phyloP scores from a whole-genome alignment of 2,113 vertebrate genomes.

The human region DNA sequence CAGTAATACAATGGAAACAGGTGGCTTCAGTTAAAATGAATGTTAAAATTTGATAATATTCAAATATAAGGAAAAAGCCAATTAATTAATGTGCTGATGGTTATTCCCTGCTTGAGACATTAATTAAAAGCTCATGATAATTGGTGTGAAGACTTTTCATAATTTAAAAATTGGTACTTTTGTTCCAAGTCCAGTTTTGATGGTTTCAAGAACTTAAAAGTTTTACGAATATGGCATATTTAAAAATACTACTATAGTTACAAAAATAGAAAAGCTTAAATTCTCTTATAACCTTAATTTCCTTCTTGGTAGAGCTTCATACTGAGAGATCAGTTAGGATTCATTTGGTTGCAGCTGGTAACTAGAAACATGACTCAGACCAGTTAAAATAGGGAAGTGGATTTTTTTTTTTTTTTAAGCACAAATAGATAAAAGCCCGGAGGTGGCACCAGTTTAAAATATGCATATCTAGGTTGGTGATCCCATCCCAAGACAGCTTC shows the following conservation, averaged over 20 bases:
- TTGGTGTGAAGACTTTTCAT: conserved; percentile 5
- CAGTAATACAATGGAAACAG: background rate
- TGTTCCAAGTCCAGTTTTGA: conserved; percentile 4
- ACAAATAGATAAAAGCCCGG: background rate
- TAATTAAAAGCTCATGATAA: conserved; percentile 30
- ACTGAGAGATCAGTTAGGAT: background rate
- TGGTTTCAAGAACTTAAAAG: background rate
- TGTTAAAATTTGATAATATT: conserved; percentile 26
- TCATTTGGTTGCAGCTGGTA: background rate
- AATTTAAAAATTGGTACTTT: conserved; percentile 17
- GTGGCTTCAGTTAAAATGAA: background rate
- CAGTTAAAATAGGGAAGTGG: background rate
- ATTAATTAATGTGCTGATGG: background rate
- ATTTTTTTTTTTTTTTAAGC: background rate
- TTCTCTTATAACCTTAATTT: background rate
- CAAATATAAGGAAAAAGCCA: conserved; percentile 16
- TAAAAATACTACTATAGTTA: background rate
- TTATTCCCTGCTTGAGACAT: conserved; percentile 1
- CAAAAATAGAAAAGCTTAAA: background rate
- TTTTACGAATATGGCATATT: background rate
- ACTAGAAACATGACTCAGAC: background rate
- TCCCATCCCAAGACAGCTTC: background rate
- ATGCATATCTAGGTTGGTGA: background rate
- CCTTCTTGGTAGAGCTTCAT: background rate
- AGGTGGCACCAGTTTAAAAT: background rate